Conservation (phyloP, 2,113 vertebrate species). For the Canis aureus region DNA sequence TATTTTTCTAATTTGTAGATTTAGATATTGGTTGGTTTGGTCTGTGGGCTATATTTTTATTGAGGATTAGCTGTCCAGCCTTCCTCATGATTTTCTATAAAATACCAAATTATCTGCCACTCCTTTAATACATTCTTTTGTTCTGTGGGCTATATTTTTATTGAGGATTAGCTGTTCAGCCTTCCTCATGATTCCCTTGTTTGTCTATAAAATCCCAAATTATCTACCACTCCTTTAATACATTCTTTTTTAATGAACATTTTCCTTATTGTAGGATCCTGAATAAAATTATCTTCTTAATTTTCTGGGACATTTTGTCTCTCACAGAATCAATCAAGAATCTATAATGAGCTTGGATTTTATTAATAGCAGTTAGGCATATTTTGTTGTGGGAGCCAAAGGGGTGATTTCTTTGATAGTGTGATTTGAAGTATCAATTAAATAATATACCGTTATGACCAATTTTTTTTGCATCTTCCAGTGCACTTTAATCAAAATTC, state of each 20-base stretch:
- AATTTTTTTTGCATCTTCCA: conserved; percentile 70
- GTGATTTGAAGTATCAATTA: background rate
- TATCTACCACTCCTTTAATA: background rate
- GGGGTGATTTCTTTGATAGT: background rate
- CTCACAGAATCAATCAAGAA: background rate
- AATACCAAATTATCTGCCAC: background rate
- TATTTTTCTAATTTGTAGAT: background rate
- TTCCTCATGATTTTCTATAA: background rate
- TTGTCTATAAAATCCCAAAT: background rate
- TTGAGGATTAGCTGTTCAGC: background rate
- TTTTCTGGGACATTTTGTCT: background rate
- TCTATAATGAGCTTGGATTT: background rate
- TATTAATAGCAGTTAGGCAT: background rate
- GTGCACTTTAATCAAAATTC: conserved; percentile 88
- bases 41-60: background rate
- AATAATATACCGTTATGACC: background rate
- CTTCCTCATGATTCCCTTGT: background rate
- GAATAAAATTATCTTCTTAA: background rate
- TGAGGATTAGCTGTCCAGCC: background rate
- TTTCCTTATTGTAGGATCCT: background rate
- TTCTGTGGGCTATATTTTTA: background rate
- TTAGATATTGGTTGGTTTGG: background rate
- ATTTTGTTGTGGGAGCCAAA: background rate
- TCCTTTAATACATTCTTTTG: background rate
- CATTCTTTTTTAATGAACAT: background rate